Evolutionary conservation across 2,797 vertebrate genomes (phyloP).

Genomic region (Fistularia commersonii): DNA sequence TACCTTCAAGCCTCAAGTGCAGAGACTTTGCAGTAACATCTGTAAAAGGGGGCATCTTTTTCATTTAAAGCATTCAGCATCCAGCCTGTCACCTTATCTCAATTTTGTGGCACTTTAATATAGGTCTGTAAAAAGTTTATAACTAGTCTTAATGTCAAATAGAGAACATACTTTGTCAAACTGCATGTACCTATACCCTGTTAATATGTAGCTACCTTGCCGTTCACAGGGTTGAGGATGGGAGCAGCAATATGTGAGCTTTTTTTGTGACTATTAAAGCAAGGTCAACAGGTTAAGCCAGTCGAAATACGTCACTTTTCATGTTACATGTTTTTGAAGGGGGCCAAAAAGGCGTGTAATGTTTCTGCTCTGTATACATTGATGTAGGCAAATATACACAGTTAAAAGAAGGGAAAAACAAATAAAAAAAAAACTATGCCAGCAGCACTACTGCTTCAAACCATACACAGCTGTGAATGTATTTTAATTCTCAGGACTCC

Average conservation of each 20-base stretch:
- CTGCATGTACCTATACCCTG: neutral
- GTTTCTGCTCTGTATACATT: slow-evolving; percentile 9
- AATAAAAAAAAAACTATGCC: slow-evolving; percentile 45
- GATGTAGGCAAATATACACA: slow-evolving; percentile 17
- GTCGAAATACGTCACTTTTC: too few species aligned
- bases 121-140: too few species aligned
- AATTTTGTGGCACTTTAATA: too few species aligned
- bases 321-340: too few species aligned
- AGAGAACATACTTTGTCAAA: too few species aligned
- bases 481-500: slow-evolving; percentile 27
- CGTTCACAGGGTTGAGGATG: neutral
- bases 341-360: neutral
- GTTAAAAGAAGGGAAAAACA: slow-evolving; percentile 5
- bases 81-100: too few species aligned
- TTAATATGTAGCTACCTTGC: slow-evolving; percentile 8
- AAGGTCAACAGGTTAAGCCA: too few species aligned
- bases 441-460: slow-evolving; percentile 42
- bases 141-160: too few species aligned
- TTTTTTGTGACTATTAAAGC: slow-evolving; percentile 38
- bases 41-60: too few species aligned
- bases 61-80: too few species aligned
- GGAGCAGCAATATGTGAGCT: slow-evolving; percentile 9
- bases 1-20: too few species aligned
- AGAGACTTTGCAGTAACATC: too few species aligned
- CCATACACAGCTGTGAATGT: slow-evolving; percentile 59